Evolutionary conservation across 2,797 vertebrate species (phyloP), one percentile per base, ranked within the genome.

Genomic region (Trichosurus vulpecula): DNA sequence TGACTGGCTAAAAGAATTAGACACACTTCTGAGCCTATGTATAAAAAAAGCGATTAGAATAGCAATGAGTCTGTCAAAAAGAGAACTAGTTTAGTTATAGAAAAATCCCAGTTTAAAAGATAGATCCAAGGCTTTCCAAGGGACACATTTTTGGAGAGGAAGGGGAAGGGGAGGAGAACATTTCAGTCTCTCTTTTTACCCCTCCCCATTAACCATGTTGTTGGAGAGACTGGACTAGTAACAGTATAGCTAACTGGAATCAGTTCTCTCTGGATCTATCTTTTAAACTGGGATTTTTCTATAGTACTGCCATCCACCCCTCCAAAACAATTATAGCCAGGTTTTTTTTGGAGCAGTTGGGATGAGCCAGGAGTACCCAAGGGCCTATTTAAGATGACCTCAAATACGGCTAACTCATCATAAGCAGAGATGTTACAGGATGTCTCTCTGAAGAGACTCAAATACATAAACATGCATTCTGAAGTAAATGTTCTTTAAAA

Each of bases 401-500:
- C 16, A 6, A n/a, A 74, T 74, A 74, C 9, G n/a, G 66, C n/a
- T 8, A 74, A 74, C 14, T n/a, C 66, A 8, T 74, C 66, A 74
- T 31, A 74, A 74, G 66, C 16, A 74, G 66, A 74, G 2, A 74
- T 74, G n/a, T 66, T n/a, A n/a, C 35, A 66, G n/a, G 66, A 74
- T 41, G n/a, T 16, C 66, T 22, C n/a, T 41, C 35, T 74, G n/a
- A 6, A 74, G n/a, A 74, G n/a, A 74, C 41, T 74, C 16, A 74
- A 41, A 41, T 74, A 41, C 19, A 74, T 74, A 97, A 90, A 53
- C 25, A 94, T 9, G 6, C 19, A 93, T 94, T 94, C 93, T 94
- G 30, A 94, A 96, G 93, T 16, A 87, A 0, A 1, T 89, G 9
- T 92, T 27, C 91, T 47, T 91, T 92, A 92, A 92, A 90, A 3